Percentiles rank a stretch among this genome's conserved stretches.
phyloP scores from a whole-genome alignment of 2,797 vertebrate species.

The Zalophus californianus region DNA sequence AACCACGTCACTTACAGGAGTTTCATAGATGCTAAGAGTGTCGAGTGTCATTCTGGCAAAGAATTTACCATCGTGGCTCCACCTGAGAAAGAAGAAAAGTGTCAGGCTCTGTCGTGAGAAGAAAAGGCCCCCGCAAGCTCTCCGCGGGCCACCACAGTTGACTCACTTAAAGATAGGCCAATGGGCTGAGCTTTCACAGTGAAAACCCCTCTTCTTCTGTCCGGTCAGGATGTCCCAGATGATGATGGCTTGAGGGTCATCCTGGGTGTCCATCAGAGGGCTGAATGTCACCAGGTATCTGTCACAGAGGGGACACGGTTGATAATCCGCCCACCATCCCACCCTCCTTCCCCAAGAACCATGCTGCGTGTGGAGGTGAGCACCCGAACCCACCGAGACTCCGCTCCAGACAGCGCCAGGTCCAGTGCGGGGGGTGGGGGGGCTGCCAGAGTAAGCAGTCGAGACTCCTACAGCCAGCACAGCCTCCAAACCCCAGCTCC shows the following conservation, averaged over 20 bases:
- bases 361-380: accelerated
- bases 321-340: accelerated
- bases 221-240: conserved; percentile 99
- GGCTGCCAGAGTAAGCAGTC: neutral
- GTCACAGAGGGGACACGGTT: neutral
- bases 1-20: conserved; percentile 91
- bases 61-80: conserved; percentile 99
- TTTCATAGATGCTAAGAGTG: conserved; percentile 98
- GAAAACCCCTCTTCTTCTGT: conserved; percentile 99
- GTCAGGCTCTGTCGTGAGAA: accelerated
- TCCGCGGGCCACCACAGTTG: accelerated
- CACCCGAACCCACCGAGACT: accelerated
- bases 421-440: too few species aligned
- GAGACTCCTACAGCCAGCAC: accelerated
- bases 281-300: conserved; percentile 99
- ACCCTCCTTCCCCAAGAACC: too few species aligned
- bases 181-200: conserved; percentile 98
- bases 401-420: accelerated
- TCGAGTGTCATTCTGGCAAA: conserved; percentile 98
- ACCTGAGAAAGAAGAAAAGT: conserved; percentile 87
- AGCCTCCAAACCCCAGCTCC: neutral
- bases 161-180: conserved; percentile 99
- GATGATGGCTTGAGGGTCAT: conserved; percentile 99
- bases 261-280: conserved; percentile 97
- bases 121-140: neutral